Base-by-base conservation (phyloP, 2,113 vertebrate species). In the Sclerurus mexicanus region DNA sequence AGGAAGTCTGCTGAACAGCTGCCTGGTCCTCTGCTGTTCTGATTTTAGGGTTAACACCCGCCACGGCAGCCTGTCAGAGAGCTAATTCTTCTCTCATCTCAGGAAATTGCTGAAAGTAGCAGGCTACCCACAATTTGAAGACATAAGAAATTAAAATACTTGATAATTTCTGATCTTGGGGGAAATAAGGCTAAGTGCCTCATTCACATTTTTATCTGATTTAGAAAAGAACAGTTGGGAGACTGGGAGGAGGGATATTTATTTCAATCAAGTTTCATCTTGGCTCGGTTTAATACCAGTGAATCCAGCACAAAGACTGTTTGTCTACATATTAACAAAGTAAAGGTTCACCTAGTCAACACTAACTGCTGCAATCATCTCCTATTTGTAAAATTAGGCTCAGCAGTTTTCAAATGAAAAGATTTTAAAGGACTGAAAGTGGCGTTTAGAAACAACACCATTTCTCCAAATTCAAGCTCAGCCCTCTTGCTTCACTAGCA, bases 91-190 rank as follows among this genome's bases (percentile, higher is more conserved):
- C 87, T 92, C 86, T 88, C 68, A 81, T 64, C 63, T 93, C 72
- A 82, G 88, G 84, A 92, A 92, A 92, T 94, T 68, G 75, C 46
- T 10, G 5, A 60, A 62, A 27, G 44, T 90, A 90, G 72, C 35
- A n/a, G 13, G 37, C 53, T 60, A 60, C 14, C 20, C 67, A 74
- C 18, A 87, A 89, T 75, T 75, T 59, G 64, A 90, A 92, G 46
- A 40, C 35, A 55, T 52, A 60, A 60, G 56, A 86, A 92, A 95
- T 75, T 74, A 89, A 90, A 95, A 84, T 78, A 90, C 42, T 78
- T 56, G 40, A 85, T 68, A 68, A 86, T 81, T 94, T 94, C 35
- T 92, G 52, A 68, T 93, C 37, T 89, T 84, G 40, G 25, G 37
- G 68, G 47, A 86, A 80, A 86, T 90, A 68, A 85, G 28, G 19